Percentiles rank a stretch among this genome's conserved stretches.
phyloP scores from a whole-genome alignment of 2,797 vertebrate genomes.

The Anabacerthia variegaticeps region DNA sequence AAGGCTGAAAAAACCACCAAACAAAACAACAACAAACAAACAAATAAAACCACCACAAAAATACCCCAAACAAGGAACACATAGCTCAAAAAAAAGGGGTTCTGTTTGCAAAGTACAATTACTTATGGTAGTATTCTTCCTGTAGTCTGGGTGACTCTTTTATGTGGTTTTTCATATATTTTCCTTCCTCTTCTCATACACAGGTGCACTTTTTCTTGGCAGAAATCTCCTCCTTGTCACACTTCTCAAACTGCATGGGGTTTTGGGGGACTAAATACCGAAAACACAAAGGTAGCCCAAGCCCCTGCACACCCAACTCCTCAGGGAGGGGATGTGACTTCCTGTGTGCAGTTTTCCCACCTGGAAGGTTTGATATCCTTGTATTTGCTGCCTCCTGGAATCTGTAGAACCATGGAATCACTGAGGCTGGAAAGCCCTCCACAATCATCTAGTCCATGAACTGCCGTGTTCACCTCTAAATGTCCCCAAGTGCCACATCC shows the following conservation, averaged over 20 bases:
- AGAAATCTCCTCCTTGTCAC: neutral
- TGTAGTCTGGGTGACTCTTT: neutral
- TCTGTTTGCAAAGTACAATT: neutral
- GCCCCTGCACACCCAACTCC: neutral
- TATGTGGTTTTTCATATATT: neutral
- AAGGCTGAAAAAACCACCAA: neutral
- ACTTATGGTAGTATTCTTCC: neutral
- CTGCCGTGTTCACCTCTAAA: neutral
- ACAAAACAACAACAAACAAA: neutral
- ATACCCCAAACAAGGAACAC: neutral
- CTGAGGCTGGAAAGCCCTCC: neutral
- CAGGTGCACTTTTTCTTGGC: neutral
- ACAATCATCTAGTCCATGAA: neutral
- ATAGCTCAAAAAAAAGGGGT: neutral
- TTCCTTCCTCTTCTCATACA: neutral
- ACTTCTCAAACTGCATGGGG: neutral
- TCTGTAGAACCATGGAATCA: neutral
- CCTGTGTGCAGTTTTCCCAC: neutral
- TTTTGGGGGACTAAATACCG: neutral
- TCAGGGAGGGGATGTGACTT: too few relatives aligned
- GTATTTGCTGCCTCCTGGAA: neutral
- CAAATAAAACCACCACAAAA: neutral
- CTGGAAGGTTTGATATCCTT: neutral
- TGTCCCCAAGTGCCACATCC: neutral
- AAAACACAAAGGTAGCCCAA: neutral